phyloP scores from a whole-genome alignment of 2,888 invertebrate genomes.

The Melanostoma mellinum region DNA sequence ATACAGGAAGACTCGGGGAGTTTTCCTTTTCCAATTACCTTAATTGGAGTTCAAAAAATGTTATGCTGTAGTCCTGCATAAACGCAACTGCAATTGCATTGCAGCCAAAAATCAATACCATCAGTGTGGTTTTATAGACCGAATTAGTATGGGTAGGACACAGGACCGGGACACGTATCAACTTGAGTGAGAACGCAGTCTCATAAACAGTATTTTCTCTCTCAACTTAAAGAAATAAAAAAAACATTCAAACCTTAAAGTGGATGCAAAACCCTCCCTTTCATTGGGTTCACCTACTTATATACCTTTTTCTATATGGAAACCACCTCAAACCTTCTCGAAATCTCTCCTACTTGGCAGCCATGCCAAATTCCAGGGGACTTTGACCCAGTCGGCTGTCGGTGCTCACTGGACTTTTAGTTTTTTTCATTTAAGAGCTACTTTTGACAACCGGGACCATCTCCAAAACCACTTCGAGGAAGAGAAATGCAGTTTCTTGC shows the following conservation, averaged over 20 bases:
- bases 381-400: conserved; percentile 64
- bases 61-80: too few species aligned
- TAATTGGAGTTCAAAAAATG: too few species aligned
- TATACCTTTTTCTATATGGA: not conserved
- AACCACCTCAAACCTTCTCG: conserved; percentile 32
- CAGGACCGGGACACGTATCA: too few species aligned
- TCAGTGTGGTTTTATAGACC: too few species aligned
- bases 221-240: not conserved
- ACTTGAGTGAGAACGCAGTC: not conserved
- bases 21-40: too few species aligned
- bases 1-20: too few species aligned
- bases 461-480: conserved; percentile 19
- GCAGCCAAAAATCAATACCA: too few species aligned
- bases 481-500: conserved; percentile 20
- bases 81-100: too few species aligned
- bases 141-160: too few species aligned
- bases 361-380: conserved; percentile 64
- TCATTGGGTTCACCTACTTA: not conserved
- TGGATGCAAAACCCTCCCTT: conserved; percentile 25
- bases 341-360: conserved; percentile 57
- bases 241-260: conserved; percentile 12
- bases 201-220: not conserved
- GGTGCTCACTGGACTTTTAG: conserved; percentile 1
- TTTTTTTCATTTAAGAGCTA: not conserved
- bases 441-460: conserved; percentile 16